phyloP scores from a whole-genome alignment of 2,888 invertebrate species.

The Drosophila histrio region DNA sequence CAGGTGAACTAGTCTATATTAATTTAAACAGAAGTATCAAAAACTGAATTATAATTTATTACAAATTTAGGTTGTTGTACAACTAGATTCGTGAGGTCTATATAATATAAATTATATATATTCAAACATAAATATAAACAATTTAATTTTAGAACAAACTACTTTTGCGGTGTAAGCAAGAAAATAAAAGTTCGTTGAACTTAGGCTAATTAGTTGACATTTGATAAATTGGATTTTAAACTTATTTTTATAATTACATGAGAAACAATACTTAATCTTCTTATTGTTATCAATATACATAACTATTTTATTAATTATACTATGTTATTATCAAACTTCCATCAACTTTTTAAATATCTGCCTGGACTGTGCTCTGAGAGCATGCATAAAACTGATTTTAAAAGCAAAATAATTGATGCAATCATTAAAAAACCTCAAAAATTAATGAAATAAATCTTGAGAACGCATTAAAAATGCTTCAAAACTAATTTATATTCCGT shows the following conservation, averaged over 20 bases:
- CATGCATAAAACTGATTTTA: slow-evolving; percentile 17
- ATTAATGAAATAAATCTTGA: slow-evolving; percentile 57
- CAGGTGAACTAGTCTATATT: not conserved
- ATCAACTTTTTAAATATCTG: not conserved
- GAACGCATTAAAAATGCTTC: slow-evolving; percentile 52
- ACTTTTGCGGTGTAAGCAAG: not conserved
- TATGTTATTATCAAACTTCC: not conserved
- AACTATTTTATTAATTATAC: not conserved
- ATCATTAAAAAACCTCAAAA: slow-evolving; percentile 59
- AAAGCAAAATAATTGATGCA: slow-evolving; percentile 46
- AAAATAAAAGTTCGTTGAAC: not conserved
- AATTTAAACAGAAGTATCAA: not conserved
- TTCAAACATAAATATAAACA: not conserved
- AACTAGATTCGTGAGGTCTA: too few relatives aligned
- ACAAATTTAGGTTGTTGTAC: too few relatives aligned
- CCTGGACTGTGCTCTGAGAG: not conserved
- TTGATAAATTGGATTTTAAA: not conserved
- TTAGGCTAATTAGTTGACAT: not conserved
- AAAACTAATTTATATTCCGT: slow-evolving; percentile 63
- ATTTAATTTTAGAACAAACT: not conserved
- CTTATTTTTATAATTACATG: not conserved
- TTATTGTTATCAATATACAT: not conserved
- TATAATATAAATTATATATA: too few relatives aligned
- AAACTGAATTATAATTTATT: not conserved
- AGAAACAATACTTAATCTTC: not conserved